A percentile compares a stretch with the other conserved stretches of the same genome.
Conservation (phyloP, 1,140 invertebrate species). For the Cecropterus lyciades region DNA sequence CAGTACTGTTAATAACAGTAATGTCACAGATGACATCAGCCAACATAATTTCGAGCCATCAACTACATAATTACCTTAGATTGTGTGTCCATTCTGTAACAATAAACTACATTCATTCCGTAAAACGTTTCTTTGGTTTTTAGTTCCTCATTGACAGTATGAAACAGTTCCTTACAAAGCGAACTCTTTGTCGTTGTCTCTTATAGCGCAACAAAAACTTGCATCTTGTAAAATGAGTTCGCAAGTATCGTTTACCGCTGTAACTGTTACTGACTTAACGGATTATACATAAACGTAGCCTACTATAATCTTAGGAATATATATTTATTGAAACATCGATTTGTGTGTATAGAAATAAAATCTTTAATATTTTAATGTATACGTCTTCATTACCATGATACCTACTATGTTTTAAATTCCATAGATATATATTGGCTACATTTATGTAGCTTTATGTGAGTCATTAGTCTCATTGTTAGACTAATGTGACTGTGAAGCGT, state of each 20-base stretch:
- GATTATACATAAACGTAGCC: neutral
- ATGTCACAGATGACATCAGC: too few species aligned
- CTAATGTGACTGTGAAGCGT: constrained; percentile 72
- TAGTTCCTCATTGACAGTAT: neutral
- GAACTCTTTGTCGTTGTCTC: neutral
- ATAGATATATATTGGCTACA: too few species aligned
- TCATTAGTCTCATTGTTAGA: neutral
- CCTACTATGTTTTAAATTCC: neutral
- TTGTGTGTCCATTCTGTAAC: too few species aligned
- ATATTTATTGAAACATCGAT: constrained; percentile 10
- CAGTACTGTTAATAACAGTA: too few species aligned
- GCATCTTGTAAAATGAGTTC: constrained; percentile 21
- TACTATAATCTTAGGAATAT: too few species aligned
- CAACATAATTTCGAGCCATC: too few species aligned
- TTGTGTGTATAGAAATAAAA: neutral
- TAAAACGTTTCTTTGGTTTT: neutral
- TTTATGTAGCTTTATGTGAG: too few species aligned
- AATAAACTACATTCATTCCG: too few species aligned
- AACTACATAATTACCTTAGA: too few species aligned
- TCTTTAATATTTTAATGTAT: neutral
- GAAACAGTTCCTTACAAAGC: neutral
- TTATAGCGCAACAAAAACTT: constrained; percentile 2
- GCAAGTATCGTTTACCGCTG: constrained; percentile 19
- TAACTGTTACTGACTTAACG: constrained; percentile 17
- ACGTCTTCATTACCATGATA: neutral